Percentiles rank a stretch among this genome's conserved stretches.
phyloP scores from a whole-genome alignment of 2,113 vertebrate species.

The Perca flavescens region DNA sequence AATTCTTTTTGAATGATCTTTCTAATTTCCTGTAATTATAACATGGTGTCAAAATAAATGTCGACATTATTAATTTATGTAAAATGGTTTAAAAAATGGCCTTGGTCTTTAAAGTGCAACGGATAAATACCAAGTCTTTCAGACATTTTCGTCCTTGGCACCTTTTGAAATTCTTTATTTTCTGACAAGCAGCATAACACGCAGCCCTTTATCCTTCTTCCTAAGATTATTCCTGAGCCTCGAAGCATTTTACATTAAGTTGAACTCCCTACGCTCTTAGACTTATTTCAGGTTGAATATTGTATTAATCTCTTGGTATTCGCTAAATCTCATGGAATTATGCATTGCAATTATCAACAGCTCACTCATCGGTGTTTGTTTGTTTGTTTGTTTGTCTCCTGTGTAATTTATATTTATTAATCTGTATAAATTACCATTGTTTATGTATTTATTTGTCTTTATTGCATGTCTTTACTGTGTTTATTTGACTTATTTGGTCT shows the following conservation, averaged over 20 bases:
- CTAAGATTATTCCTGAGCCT: background rate
- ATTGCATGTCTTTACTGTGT: background rate
- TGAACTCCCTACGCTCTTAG: background rate
- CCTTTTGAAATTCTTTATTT: background rate
- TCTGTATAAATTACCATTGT: slow-evolving; percentile 35
- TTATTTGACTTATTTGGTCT: background rate
- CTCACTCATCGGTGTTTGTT: slow-evolving; percentile 22
- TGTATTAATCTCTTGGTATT: background rate
- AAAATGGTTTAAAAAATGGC: background rate
- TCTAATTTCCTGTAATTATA: slow-evolving; percentile 15
- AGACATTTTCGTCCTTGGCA: background rate
- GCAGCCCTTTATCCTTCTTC: background rate
- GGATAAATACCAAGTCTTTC: background rate
- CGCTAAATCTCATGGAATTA: slow-evolving; percentile 8
- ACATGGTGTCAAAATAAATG: background rate
- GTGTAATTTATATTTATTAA: slow-evolving; percentile 14
- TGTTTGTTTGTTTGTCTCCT: slow-evolving; percentile 10
- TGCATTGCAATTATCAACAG: slow-evolving; percentile 16
- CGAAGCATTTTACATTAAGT: background rate
- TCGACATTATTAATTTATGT: background rate
- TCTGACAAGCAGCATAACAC: background rate
- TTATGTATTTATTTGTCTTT: background rate
- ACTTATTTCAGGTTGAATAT: slow-evolving; percentile 8
- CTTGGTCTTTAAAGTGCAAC: background rate
- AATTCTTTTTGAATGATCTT: background rate